Conservation (phyloP, 2,113 vertebrate genomes). For the Leptodactylus fuscus region DNA sequence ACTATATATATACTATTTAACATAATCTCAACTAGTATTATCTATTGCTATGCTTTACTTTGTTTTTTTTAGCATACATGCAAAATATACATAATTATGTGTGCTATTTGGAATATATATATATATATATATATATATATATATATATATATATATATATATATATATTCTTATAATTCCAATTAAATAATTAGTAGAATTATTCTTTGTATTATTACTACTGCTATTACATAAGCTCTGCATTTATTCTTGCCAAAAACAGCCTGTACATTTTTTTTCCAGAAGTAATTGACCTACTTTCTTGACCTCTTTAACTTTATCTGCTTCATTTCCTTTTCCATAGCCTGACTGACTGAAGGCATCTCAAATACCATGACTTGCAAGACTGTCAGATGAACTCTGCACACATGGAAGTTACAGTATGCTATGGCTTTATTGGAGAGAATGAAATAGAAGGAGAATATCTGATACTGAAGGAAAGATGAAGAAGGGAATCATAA, state of each 20-base stretch:
- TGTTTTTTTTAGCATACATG: no score
- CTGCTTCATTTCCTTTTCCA: background rate
- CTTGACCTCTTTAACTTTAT: slow-evolving; percentile 14
- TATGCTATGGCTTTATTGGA: slow-evolving; percentile 3
- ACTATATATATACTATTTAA: no score
- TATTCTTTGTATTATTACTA: no score
- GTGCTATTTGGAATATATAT: no score
- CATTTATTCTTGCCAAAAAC: background rate
- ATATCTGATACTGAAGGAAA: background rate
- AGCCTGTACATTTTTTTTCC: background rate
- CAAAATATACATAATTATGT: no score
- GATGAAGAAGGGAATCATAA: background rate
- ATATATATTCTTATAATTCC: no score
- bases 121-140: no score
- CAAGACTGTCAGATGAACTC: background rate
- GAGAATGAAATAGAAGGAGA: background rate
- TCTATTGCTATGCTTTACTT: no score
- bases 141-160: no score
- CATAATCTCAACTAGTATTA: no score
- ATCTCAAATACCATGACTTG: slow-evolving; percentile 4
- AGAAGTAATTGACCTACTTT: slow-evolving; percentile 17
- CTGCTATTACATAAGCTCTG: no score
- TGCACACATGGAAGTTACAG: background rate
- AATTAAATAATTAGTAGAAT: no score
- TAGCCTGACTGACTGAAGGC: background rate